phyloP scores from a whole-genome alignment of 2,888 invertebrate species.

The Leptogaster cylindrica region DNA sequence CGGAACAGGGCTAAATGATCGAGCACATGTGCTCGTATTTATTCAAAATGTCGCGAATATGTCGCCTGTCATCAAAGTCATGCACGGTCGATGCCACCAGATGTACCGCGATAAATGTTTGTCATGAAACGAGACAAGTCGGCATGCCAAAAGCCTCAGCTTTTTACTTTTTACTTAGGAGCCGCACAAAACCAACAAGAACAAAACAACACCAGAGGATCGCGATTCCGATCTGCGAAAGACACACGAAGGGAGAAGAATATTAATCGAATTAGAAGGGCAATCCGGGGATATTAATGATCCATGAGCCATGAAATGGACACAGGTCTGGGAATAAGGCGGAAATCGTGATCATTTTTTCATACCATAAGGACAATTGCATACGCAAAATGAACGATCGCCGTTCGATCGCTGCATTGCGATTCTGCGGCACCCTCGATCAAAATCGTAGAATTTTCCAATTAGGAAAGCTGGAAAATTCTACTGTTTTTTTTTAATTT shows the following conservation, averaged over 20 bases:
- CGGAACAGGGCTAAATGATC: neutral
- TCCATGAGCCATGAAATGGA: neutral
- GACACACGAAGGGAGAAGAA: conserved; percentile 13
- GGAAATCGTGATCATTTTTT: conserved; percentile 32
- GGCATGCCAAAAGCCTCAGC: conserved; percentile 1
- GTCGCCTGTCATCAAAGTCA: conserved; percentile 37
- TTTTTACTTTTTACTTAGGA: conserved; percentile 1
- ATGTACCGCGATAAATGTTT: conserved; percentile 28
- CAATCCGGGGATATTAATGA: conserved; percentile 26
- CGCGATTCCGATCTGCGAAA: conserved; percentile 1
- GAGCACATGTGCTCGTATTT: conserved; percentile 31
- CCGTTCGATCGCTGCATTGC: too few relatives aligned
- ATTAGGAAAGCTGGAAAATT: too few relatives aligned
- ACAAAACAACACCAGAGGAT: too few relatives aligned
- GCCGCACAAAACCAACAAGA: conserved; percentile 5
- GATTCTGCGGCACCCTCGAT: too few relatives aligned
- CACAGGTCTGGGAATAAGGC: conserved; percentile 3
- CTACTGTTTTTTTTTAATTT: too few relatives aligned
- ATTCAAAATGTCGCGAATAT: conserved; percentile 33
- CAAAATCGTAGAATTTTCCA: too few relatives aligned
- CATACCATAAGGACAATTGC: too few relatives aligned
- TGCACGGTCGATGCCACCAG: conserved; percentile 24
- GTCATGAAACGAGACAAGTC: conserved; percentile 28
- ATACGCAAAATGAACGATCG: too few relatives aligned
- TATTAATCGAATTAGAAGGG: conserved; percentile 33